Conservation (phyloP, 2,113 vertebrate species). For the Mastomys coucha region DNA sequence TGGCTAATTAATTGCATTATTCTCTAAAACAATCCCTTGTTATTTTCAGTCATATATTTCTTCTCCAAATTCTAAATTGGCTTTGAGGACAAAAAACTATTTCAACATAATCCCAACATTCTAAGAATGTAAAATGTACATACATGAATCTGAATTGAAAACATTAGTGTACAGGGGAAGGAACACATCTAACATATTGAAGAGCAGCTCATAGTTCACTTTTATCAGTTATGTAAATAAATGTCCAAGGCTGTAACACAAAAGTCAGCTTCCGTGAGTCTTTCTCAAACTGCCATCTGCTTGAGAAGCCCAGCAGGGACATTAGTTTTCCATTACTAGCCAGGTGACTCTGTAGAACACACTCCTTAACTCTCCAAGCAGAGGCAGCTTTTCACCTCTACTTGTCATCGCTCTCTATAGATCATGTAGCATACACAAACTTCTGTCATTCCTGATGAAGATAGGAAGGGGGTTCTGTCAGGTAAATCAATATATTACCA, state of each 20-base stretch:
- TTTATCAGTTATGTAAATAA: not conserved
- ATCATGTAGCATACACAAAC: not conserved
- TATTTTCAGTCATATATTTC: not conserved
- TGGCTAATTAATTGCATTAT: not conserved
- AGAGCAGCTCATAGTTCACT: not conserved
- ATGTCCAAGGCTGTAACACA: not conserved
- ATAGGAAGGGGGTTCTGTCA: conserved; percentile 63
- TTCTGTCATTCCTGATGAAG: conserved; percentile 66
- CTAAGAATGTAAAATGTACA: not conserved
- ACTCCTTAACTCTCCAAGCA: conserved; percentile 18
- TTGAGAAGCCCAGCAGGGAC: conserved; percentile 20
- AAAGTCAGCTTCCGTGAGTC: not conserved
- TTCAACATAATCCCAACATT: not conserved
- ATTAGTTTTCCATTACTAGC: conserved; percentile 2
- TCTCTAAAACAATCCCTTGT: not conserved
- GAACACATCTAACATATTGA: not conserved
- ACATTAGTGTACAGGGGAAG: not conserved
- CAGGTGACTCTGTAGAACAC: conserved; percentile 43
- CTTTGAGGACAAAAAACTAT: not conserved
- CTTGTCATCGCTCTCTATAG: conserved; percentile 20
- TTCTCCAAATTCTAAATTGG: not conserved
- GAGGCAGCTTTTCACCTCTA: not conserved
- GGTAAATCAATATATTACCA: conserved; percentile 64
- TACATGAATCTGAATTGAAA: not conserved
- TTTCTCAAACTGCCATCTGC: not conserved